Percentiles rank a stretch among this genome's conserved stretches.
Evolutionary conservation across 2,797 vertebrate genomes (phyloP).

Genomic region (Phylloscopus collybita): DNA sequence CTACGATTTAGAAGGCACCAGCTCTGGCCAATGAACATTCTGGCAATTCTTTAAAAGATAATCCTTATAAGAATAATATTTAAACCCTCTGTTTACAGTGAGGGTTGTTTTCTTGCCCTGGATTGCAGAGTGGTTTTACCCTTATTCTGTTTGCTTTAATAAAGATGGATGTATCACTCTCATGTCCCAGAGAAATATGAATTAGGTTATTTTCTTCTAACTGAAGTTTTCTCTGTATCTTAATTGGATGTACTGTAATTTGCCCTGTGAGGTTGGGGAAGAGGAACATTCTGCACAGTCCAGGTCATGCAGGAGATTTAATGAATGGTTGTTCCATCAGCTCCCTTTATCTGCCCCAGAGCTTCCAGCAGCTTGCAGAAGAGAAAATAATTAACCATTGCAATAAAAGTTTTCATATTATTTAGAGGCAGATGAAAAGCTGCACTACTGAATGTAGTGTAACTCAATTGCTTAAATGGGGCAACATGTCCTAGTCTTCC

Average conservation of each 20-base stretch:
- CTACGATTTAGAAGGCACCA: background rate
- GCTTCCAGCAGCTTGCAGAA: background rate
- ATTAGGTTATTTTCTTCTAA: conserved; percentile 3
- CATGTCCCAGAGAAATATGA: background rate
- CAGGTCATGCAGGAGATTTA: background rate
- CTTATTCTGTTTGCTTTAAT: background rate
- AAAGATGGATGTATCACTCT: background rate
- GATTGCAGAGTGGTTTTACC: background rate
- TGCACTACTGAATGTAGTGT: background rate
- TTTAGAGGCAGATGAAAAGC: background rate
- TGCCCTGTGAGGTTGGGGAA: background rate
- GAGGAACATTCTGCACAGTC: background rate
- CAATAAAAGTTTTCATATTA: background rate
- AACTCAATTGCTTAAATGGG: background rate
- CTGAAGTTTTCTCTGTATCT: background rate
- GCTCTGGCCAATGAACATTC: background rate
- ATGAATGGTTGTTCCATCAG: background rate
- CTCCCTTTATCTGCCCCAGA: background rate
- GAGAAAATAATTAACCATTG: background rate
- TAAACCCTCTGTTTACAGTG: background rate
- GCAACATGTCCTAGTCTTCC: background rate
- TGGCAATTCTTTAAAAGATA: background rate
- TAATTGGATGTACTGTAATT: conserved; percentile 6
- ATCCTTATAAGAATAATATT: background rate
- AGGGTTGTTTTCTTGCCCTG: background rate